phyloP scores from a whole-genome alignment of 2,888 invertebrate species.

The Folsomia candida region DNA sequence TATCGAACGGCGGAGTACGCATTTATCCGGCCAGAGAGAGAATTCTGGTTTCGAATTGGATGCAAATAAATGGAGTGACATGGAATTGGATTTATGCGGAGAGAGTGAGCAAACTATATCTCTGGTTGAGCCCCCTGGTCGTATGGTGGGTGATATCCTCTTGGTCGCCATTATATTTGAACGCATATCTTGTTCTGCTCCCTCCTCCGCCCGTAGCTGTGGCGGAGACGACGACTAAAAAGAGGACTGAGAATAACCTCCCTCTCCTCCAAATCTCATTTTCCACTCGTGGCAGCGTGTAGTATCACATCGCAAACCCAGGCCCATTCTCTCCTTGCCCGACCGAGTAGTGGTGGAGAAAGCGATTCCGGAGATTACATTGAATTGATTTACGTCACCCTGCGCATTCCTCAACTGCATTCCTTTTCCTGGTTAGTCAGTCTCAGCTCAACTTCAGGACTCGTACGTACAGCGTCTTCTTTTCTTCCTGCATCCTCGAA shows the following conservation, averaged over 20 bases:
- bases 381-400: constrained; percentile 2
- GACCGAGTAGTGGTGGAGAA: not conserved
- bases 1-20: too few species aligned
- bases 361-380: constrained; percentile 7
- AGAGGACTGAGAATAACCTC: not conserved
- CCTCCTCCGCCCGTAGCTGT: too few species aligned
- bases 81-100: constrained; percentile 1
- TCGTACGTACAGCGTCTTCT: constrained; percentile 12
- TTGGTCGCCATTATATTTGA: not conserved
- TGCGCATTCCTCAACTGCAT: not conserved
- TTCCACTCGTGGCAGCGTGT: not conserved
- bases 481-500: constrained; percentile 16
- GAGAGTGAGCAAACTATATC: not conserved
- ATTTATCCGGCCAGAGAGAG: too few species aligned
- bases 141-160: not conserved
- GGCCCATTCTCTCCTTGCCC: not conserved
- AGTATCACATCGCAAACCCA: too few species aligned
- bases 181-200: too few species aligned
- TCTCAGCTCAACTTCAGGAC: not conserved
- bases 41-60: not conserved
- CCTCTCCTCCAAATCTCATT: not conserved
- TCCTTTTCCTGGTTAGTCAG: constrained; percentile 7
- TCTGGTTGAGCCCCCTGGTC: not conserved
- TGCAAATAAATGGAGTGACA: constrained; percentile 7
- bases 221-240: not conserved